Evolutionary conservation across 1,140 invertebrate genomes (phyloP), one percentile per base, ranked within the genome.

Genomic region (Samia ricini): DNA sequence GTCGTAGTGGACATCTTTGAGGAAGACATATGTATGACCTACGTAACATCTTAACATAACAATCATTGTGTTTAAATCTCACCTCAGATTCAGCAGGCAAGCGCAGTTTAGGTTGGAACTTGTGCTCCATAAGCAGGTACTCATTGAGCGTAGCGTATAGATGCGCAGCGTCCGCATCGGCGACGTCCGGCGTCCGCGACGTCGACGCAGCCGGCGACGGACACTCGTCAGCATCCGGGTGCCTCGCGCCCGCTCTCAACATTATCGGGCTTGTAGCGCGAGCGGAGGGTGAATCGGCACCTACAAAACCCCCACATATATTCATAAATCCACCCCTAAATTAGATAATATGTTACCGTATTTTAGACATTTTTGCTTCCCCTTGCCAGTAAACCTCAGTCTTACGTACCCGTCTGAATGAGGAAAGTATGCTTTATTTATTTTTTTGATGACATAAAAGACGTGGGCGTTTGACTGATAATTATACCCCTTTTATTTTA

Each of bases 51-150:
- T 42, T 42, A 42, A 0, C n/a, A 42, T 42, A 42, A 0, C 36
- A n/a, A n/a, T n/a, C n/a, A 52, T 52, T 18, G 4, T 19, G 0
- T 20, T 2, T 22, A 12, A 6, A 29, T 79, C 83, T 80, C 69
- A 92, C 92, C 81, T 92, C 89, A 51, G 89, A 89, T 61, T 91
- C 88, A 54, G 77, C 82, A 26, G 94, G 93, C 79, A 95, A 85
- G 71, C 93, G 91, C 57, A 95, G 84, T 51, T 92, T 91, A 50
- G 95, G 94, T 80, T 94, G 93, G 85, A 93, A 95, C 90, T 95
- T 95, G 54, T 89, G 81, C 81, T 95, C 94, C 48, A 95, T 81
- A 48, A 92, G 87, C 62, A 95, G 89, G 71, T 93, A 93, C 89
- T 95, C 94, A 72, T 93, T 91, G n/a, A 95, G 88, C 58, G 92